These are phyloP conservation scores for Bos javanicus DNA, from an alignment of 2,113 vertebrate genomes.

Conservation along the genomic window DNA sequence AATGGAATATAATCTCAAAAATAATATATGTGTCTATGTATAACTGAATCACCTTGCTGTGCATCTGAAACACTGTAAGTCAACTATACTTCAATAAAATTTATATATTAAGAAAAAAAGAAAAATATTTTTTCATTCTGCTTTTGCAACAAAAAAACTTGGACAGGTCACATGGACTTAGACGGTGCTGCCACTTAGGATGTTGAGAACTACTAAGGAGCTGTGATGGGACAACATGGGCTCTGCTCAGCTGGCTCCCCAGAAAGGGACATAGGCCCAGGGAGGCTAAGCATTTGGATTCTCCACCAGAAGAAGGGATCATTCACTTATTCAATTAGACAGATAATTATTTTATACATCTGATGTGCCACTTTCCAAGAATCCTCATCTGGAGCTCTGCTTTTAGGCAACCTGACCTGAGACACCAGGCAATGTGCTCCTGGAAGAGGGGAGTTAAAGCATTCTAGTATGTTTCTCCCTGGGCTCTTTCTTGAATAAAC, in stretches of 20 bases:
- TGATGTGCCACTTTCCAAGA: not conserved
- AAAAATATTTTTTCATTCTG: not conserved
- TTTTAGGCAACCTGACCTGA: not conserved
- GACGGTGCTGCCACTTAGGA: not conserved
- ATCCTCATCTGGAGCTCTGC: not conserved
- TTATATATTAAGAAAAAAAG: not conserved
- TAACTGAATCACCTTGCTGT: not conserved
- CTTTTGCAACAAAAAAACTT: conserved; percentile 17
- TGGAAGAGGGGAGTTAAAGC: not conserved
- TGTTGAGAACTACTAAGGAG: not conserved
- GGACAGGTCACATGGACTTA: not conserved
- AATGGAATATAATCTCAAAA: not conserved
- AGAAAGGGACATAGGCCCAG: not conserved
- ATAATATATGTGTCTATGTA: not conserved
- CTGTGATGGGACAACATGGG: not conserved
- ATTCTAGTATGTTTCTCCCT: not conserved
- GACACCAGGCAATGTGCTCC: not conserved
- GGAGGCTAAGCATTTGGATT: not conserved
- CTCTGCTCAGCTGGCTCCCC: not conserved
- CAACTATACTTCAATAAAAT: not conserved
- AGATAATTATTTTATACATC: not conserved
- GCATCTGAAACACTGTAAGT: not conserved
- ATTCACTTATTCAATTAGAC: not conserved
- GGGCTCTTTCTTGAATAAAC: not conserved
- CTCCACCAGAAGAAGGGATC: not conserved